Evolutionary conservation across 2,888 invertebrate genomes (phyloP).

Genomic region (Amiota minor): DNA sequence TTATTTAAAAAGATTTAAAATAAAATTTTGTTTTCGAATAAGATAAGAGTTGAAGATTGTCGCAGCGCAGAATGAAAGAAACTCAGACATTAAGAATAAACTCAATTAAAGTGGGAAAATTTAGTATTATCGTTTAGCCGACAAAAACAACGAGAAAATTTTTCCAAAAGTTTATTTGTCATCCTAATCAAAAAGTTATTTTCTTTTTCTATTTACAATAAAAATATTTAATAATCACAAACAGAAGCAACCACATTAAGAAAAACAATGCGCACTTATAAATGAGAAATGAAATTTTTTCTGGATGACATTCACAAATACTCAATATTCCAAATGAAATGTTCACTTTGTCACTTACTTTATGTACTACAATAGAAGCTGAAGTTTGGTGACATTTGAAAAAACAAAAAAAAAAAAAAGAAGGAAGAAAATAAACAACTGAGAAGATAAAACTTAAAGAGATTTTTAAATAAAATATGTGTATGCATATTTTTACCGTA

Average conservation of each 20-base stretch:
- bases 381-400: too few species aligned
- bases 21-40: not conserved
- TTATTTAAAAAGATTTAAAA: not conserved
- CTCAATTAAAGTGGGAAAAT: not conserved
- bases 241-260: conserved; percentile 5
- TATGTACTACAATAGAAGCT: not conserved
- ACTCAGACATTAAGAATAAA: not conserved
- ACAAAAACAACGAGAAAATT: not conserved
- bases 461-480: too few species aligned
- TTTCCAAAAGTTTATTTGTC: conserved; percentile 24
- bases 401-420: too few species aligned
- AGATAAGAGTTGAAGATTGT: not conserved
- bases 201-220: conserved; percentile 7
- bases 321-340: not conserved
- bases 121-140: not conserved
- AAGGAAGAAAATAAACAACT: too few species aligned
- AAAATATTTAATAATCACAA: conserved; percentile 13
- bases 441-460: too few species aligned
- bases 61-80: too few species aligned
- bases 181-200: conserved; percentile 6
- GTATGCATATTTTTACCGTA: too few species aligned
- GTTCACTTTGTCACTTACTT: not conserved
- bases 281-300: conserved; percentile 14
- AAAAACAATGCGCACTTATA: not conserved
- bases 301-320: not conserved